phyloP scores from a whole-genome alignment of 2,113 vertebrate genomes.

The Zosterops hypoxanthus region DNA sequence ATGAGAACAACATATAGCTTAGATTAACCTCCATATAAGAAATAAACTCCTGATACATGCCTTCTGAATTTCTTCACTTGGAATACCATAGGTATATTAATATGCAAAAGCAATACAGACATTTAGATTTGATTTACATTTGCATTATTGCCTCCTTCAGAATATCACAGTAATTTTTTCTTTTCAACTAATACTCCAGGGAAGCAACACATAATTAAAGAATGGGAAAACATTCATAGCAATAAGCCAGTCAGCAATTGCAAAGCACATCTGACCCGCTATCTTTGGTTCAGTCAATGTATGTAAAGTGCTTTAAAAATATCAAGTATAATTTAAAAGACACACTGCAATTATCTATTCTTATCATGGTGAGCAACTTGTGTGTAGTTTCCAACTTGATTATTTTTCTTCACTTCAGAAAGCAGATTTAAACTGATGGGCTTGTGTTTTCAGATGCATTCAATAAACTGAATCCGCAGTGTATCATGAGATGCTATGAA shows the following conservation, averaged over 20 bases:
- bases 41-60: not conserved
- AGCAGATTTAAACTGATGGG: not conserved
- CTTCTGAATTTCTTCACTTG: not conserved
- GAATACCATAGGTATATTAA: not conserved
- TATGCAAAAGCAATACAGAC: not conserved
- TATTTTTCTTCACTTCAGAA: not conserved
- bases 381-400: not conserved
- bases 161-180: not conserved
- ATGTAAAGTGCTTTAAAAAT: conserved; percentile 9
- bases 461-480: not conserved
- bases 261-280: not conserved
- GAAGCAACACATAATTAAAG: not conserved
- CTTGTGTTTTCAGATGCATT: not conserved
- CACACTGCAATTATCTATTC: not conserved
- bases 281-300: not conserved
- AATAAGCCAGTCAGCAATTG: not conserved
- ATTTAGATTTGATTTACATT: not conserved
- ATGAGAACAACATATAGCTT: not conserved
- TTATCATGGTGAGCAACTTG: not conserved
- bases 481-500: not conserved
- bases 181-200: not conserved
- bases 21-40: not conserved
- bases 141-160: not conserved
- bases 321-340: not conserved
- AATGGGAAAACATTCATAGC: not conserved